Percentiles rank a stretch among this genome's conserved stretches.
Conservation (phyloP, 2,888 invertebrate species). For the Yponomeuta cagnagella region DNA sequence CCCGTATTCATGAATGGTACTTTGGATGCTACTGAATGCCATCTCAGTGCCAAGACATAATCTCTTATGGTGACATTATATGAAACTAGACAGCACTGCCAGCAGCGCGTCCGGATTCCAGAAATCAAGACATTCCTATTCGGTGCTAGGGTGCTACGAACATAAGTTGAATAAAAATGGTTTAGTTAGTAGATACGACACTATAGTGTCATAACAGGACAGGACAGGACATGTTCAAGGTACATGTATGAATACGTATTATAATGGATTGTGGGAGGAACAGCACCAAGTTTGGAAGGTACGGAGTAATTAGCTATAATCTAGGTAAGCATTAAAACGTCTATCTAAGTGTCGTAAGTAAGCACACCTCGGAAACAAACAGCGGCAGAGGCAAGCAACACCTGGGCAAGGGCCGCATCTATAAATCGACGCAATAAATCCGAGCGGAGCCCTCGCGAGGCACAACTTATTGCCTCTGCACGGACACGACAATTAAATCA, state of each 20-base stretch:
- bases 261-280: too few species aligned
- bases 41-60: constrained; percentile 67
- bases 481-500: constrained; percentile 43
- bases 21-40: constrained; percentile 44
- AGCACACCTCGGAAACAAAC: neutral
- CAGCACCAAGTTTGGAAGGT: neutral
- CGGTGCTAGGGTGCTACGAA: neutral
- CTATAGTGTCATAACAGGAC: neutral
- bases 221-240: neutral
- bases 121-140: constrained; percentile 44
- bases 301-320: neutral
- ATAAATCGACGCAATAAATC: constrained; percentile 15
- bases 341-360: constrained; percentile 1
- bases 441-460: constrained; percentile 27
- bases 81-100: constrained; percentile 48
- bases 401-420: neutral
- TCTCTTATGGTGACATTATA: constrained; percentile 73
- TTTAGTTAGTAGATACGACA: neutral
- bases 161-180: neutral
- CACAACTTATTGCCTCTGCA: constrained; percentile 42
- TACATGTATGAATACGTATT: too few species aligned
- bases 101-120: constrained; percentile 53
- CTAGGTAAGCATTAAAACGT: neutral
- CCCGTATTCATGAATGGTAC: constrained; percentile 39
- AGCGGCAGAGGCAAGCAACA: constrained; percentile 5